Evolutionary conservation across 1,140 invertebrate species (phyloP), one percentile per base, ranked within the genome.

Genomic region (Pogonomyrmex barbatus): DNA sequence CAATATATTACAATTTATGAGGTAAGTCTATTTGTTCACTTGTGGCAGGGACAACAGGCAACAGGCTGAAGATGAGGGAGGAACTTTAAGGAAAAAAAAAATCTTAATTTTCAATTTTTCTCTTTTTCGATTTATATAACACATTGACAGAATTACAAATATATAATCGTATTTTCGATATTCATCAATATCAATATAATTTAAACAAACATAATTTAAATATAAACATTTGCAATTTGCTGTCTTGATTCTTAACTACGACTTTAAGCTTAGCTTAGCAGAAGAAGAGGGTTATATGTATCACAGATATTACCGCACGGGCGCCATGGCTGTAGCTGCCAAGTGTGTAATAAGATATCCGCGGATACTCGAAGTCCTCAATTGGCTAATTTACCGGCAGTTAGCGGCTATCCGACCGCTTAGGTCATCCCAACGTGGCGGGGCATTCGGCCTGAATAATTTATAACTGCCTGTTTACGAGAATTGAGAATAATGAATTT

Each of bases 271-370:
- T 83, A 67, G 87, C 50, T 42, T 33, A 24, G 65, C 77, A 71
- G 52, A 92, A 91, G 93, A 93, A 90, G 91, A 89, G 88, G 88
- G 93, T 91, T 87, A 90, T 79, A 90, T 92, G 89, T 88, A 75
- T 83, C 76, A 58, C 52, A 75, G 76, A 77, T 92, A 91, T 90
- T 91, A 91, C 91, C 91, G 89, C 89, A 91, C 93, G 93, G 93
- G 93, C 94, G 94, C 94, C 92, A 94, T 93, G 89, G 90, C 88
- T 89, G 91, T 92, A 91, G 91, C 91, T 91, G 92, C 91, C 92
- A 94, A 95, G 94, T 94, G 93, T 95, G 94, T 95, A 95, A 95
- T 95, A 95, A 95, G 94, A 95, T 95, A 95, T 95, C 94, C 94
- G 94, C 94, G 94, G 94, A 95, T 94, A 95, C 94, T 95, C 94